A percentile compares a stretch with the other conserved stretches of the same genome.
Conservation (phyloP, 2,888 invertebrate species). For the Itoplectis maculator region DNA sequence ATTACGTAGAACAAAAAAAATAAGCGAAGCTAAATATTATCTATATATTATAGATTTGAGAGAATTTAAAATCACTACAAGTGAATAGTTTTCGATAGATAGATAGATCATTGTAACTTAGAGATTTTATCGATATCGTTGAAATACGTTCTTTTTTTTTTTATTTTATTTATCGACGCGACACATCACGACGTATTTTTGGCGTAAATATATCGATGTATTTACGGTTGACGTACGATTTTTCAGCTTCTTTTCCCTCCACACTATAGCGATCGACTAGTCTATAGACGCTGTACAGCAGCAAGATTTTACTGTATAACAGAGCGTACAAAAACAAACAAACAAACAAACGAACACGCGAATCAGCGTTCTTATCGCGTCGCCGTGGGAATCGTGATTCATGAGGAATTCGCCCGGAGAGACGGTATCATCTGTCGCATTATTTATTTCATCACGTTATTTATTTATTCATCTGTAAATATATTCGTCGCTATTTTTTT, state of each 20-base stretch:
- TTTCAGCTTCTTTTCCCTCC: constrained; percentile 83
- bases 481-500: not conserved
- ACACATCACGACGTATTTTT: constrained; percentile 34
- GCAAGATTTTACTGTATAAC: constrained; percentile 30
- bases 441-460: constrained; percentile 56
- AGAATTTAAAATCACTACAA: constrained; percentile 42
- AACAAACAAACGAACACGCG: constrained; percentile 9
- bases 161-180: constrained; percentile 7
- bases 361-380: constrained; percentile 32
- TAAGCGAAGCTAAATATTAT: constrained; percentile 39
- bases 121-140: constrained; percentile 33
- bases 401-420: constrained; percentile 16
- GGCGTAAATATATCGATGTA: constrained; percentile 51
- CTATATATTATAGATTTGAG: constrained; percentile 42
- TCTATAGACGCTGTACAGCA: constrained; percentile 39
- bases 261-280: constrained; percentile 73
- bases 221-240: constrained; percentile 73
- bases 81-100: constrained; percentile 58
- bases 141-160: constrained; percentile 33
- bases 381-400: constrained; percentile 50
- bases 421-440: constrained; percentile 4
- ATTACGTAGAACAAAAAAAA: constrained; percentile 42
- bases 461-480: constrained; percentile 47
- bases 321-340: not conserved
- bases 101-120: constrained; percentile 39